Conservation (phyloP, 92 coral and sea anemone genomes). For the Muricea muricata region DNA sequence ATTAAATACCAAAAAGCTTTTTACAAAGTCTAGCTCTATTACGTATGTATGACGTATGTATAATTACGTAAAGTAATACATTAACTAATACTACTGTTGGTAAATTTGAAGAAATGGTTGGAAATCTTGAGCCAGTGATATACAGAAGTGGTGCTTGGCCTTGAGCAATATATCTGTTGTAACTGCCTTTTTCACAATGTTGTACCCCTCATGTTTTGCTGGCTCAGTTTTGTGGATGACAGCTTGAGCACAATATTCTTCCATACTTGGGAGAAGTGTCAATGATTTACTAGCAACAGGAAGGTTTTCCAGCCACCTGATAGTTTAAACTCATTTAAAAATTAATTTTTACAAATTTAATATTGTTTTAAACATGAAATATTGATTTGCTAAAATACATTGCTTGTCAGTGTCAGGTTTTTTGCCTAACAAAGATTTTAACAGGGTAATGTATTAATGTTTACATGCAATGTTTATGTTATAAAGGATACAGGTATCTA, state of each 20-base stretch:
- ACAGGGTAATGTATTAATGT: too few relatives aligned
- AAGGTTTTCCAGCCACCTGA: slow-evolving; percentile 81
- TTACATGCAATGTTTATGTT: too few relatives aligned
- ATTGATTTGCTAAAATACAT: too few relatives aligned
- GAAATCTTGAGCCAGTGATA: slow-evolving; percentile 77
- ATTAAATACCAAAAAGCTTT: too few relatives aligned
- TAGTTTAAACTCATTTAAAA: slow-evolving; percentile 18
- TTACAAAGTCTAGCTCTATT: too few relatives aligned
- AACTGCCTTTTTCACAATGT: slow-evolving; percentile 70
- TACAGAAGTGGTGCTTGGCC: slow-evolving; percentile 80
- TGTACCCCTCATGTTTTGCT: slow-evolving; percentile 76
- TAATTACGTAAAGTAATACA: too few relatives aligned
- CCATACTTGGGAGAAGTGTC: slow-evolving; percentile 58
- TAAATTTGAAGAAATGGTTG: slow-evolving; percentile 71
- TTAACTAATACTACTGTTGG: too few relatives aligned
- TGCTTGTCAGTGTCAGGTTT: too few relatives aligned
- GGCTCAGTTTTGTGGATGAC: slow-evolving; percentile 71
- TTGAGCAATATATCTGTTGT: slow-evolving; percentile 71
- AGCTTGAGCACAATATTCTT: slow-evolving; percentile 74
- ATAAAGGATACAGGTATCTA: background rate
- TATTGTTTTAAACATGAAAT: too few relatives aligned
- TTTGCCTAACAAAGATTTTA: too few relatives aligned
- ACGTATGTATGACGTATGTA: too few relatives aligned
- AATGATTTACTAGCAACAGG: slow-evolving; percentile 73
- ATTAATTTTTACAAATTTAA: too few relatives aligned